Base-by-base conservation (phyloP, 2,888 invertebrate genomes). In the Stratiomys singularior region DNA sequence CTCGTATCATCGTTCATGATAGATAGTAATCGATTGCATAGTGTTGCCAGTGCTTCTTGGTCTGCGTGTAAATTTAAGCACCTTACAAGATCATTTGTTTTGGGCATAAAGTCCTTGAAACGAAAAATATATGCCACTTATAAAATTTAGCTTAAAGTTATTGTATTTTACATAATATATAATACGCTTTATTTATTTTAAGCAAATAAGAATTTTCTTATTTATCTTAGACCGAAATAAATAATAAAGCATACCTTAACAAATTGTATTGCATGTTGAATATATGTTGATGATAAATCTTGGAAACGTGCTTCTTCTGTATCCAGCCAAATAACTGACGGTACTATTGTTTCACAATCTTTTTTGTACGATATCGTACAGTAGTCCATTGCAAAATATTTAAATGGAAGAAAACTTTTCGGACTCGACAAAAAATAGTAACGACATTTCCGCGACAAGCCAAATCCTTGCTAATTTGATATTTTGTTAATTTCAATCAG, bases 271-370 rank as follows among this genome's bases (percentile, higher is more conserved):
- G 74, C 56, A 23, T n/a, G 44, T 13, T 37, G 30, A 15, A 37
- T 7, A 7, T 30, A n/a, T 3, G 13, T 30, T 15, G 18, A 9
- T 3, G 58, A 30, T 23, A 74, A 37, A n/a, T 74, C 74, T 58
- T 74, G 58, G 37, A 74, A 30, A 30, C 56, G 74, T 21, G 18
- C 11, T 37, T 37, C 30, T 1, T 3, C 15, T 30, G 74, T 74
- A 28, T 74, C 74, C 9, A 74, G 37, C 74, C 74, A 74, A 30
- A 74, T 23, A 18, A 74, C 37, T 60, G 74, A 30, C 13, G 74
- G 74, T 23, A 74, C 52, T 13, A 74, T 37, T 4, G 27, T 30
- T 23, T 58, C 60, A 9, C 58, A 28, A 58, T 74, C 56, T 0
- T 58, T 0, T 13, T 58, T 37, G 58, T 74, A 74, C 5, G 13